A percentile compares a stretch with the other conserved stretches of the same genome.
Conservation (phyloP, 2,888 invertebrate genomes). For the Scaptomyza cyrtandrae region DNA sequence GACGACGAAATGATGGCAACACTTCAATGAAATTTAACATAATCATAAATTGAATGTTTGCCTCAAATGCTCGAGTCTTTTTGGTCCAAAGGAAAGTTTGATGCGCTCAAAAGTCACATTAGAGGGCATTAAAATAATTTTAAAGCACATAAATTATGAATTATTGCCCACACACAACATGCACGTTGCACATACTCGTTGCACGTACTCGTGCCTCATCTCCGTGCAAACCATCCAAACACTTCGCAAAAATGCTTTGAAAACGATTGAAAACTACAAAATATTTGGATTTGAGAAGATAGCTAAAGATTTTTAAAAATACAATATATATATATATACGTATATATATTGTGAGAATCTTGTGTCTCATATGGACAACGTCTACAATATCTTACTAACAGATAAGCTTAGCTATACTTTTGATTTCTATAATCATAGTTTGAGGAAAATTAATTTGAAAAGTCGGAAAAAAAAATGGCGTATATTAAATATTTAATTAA, state of each 20-base stretch:
- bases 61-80: slow-evolving; percentile 9
- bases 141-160: slow-evolving; percentile 77
- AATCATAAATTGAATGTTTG: slow-evolving; percentile 59
- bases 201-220: slow-evolving; percentile 7
- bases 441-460: too few species aligned
- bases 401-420: too few species aligned
- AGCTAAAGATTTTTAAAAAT: neutral
- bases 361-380: too few species aligned
- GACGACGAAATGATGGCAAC: slow-evolving; percentile 21
- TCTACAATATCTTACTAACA: too few species aligned
- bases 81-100: slow-evolving; percentile 34
- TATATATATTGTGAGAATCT: too few species aligned
- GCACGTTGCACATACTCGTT: slow-evolving; percentile 20
- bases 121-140: slow-evolving; percentile 79
- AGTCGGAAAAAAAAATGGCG: too few species aligned
- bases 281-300: neutral
- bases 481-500: too few species aligned
- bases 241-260: neutral
- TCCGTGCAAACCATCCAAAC: neutral
- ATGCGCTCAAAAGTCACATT: slow-evolving; percentile 60
- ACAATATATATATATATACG: too few species aligned
- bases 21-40: slow-evolving; percentile 56
- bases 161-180: slow-evolving; percentile 71
- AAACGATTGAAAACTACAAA: neutral
- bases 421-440: too few species aligned